These are phyloP conservation scores for Pterocles gutturalis DNA, from an alignment of 2,113 vertebrate genomes.

Conservation along the genomic window DNA sequence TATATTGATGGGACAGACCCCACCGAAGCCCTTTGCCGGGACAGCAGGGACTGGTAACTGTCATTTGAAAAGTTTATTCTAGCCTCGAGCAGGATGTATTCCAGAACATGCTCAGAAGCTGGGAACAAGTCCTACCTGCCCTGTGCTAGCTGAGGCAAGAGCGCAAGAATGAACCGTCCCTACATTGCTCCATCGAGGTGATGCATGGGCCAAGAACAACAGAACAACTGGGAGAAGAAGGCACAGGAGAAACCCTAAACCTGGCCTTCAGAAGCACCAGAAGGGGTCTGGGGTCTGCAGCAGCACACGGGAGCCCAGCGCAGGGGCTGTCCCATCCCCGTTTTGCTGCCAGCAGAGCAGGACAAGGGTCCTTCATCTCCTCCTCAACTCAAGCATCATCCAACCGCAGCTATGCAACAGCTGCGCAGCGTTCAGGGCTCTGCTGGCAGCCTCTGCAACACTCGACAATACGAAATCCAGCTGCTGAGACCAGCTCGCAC, in stretches of 20 bases:
- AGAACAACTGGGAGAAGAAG: not conserved
- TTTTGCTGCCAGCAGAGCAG: not conserved
- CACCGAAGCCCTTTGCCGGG: too few species aligned
- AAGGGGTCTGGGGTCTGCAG: not conserved
- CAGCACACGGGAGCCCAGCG: accelerated
- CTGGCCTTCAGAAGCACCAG: not conserved
- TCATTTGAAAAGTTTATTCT: not conserved
- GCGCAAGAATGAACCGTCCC: not conserved
- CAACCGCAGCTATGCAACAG: not conserved
- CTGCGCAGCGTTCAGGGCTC: not conserved
- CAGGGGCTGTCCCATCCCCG: not conserved
- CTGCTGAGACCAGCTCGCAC: slow-evolving; percentile 25
- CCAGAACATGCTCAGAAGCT: not conserved
- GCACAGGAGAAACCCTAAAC: not conserved
- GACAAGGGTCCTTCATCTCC: not conserved
- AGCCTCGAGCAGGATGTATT: not conserved
- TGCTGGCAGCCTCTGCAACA: not conserved
- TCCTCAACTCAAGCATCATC: not conserved
- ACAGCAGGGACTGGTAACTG: not conserved
- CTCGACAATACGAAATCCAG: slow-evolving; percentile 6
- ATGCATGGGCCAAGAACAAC: not conserved
- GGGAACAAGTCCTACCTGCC: slow-evolving; percentile 34
- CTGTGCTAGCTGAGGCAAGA: not conserved
- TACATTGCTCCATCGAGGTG: not conserved
- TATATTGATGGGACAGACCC: not conserved